A percentile compares a stretch with the other conserved stretches of the same genome.
phyloP scores from a whole-genome alignment of 2,888 invertebrate genomes.

The Anthophora plumipes region DNA sequence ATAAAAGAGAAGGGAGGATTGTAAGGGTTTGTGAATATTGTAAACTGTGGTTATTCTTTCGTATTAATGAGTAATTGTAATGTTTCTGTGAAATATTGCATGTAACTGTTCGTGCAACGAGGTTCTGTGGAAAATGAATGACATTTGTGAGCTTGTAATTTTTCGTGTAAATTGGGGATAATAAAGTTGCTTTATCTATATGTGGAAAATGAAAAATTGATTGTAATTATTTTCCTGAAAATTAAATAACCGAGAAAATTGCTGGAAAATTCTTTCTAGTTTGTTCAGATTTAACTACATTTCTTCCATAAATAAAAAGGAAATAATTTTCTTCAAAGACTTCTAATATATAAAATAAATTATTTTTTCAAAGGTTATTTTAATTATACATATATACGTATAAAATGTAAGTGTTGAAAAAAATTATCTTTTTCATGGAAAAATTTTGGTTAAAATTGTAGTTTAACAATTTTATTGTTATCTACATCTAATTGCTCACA shows the following conservation, averaged over 20 bases:
- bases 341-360: no score
- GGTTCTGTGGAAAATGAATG: constrained; percentile 9
- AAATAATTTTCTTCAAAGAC: no score
- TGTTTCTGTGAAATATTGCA: background rate
- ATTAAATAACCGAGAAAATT: background rate
- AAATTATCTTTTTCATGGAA: no score
- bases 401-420: no score
- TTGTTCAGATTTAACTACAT: no score
- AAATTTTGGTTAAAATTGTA: no score
- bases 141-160: background rate
- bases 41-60: background rate
- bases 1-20: background rate
- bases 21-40: background rate
- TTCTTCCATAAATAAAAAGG: no score
- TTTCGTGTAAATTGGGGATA: background rate
- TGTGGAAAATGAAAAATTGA: background rate
- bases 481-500: no score
- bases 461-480: no score
- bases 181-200: background rate
- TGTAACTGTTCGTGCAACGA: constrained; percentile 9
- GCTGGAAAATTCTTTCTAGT: no score
- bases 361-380: no score
- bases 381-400: no score
- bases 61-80: background rate
- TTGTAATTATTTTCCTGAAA: background rate